Percentiles rank a stretch among this genome's conserved stretches.
Conservation (phyloP, 2,113 vertebrate genomes). For the Platichthys flesus region DNA sequence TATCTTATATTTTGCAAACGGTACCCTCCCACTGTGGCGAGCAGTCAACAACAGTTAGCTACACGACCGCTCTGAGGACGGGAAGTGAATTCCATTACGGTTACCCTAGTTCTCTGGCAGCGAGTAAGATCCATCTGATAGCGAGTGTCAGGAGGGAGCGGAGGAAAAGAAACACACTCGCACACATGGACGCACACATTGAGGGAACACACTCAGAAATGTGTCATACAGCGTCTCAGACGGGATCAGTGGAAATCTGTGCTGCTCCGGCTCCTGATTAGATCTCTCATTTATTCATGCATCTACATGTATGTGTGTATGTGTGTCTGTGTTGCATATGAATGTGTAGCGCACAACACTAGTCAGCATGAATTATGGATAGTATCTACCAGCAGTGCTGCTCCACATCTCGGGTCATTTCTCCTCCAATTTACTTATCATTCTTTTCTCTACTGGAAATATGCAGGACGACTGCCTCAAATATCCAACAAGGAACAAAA, state of each 20-base stretch:
- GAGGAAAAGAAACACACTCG: conserved; percentile 2
- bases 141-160: conserved; percentile 6
- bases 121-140: conserved; percentile 10
- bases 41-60: neutral
- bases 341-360: conserved; percentile 47
- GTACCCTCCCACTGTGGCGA: neutral
- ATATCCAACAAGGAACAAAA: neutral
- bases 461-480: neutral
- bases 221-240: conserved; percentile 1
- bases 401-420: conserved; percentile 17
- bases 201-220: conserved; percentile 12
- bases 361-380: conserved; percentile 73
- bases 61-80: neutral
- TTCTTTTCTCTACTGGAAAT: neutral
- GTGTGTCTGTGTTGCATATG: conserved; percentile 34
- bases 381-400: conserved; percentile 34
- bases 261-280: conserved; percentile 9
- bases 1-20: neutral
- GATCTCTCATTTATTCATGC: conserved; percentile 47
- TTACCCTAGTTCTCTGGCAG: neutral
- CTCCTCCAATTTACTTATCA: conserved; percentile 16
- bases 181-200: neutral
- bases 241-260: conserved; percentile 35
- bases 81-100: conserved; percentile 13
- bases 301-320: conserved; percentile 36